These are phyloP conservation scores for Lepidocyrtinus sp. DNA, from an alignment of 2,888 invertebrate genomes.

Conservation along the genomic window DNA sequence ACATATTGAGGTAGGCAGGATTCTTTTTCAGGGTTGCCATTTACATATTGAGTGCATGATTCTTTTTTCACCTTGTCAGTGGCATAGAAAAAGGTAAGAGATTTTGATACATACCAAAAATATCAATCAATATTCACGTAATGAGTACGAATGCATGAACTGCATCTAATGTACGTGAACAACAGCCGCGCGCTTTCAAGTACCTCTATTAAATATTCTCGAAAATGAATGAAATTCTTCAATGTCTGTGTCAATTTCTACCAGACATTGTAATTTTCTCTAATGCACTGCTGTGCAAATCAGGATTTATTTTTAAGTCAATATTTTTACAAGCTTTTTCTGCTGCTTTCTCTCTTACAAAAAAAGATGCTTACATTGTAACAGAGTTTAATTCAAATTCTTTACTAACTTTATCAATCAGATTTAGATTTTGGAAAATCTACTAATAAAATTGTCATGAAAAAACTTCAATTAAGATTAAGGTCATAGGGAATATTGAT, in stretches of 20 bases:
- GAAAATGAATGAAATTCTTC: constrained; percentile 50
- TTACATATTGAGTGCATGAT: not conserved
- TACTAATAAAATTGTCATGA: too few relatives aligned
- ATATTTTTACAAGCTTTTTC: too few relatives aligned
- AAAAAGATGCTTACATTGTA: too few relatives aligned
- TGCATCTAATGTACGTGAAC: not conserved
- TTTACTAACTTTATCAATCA: too few relatives aligned
- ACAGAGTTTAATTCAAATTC: too few relatives aligned
- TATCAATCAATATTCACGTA: constrained; percentile 17
- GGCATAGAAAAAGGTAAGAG: not conserved
- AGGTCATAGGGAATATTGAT: too few relatives aligned
- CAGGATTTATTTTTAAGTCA: too few relatives aligned
- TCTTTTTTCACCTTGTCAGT: not conserved
- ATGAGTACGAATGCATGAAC: not conserved
- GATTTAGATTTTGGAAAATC: too few relatives aligned
- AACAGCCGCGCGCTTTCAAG: not conserved
- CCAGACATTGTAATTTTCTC: not conserved
- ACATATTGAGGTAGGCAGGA: not conserved
- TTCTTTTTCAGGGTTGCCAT: not conserved
- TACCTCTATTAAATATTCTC: not conserved
- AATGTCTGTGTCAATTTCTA: constrained; percentile 28
- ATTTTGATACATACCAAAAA: not conserved
- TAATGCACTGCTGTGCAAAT: not conserved
- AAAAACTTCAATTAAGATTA: too few relatives aligned
- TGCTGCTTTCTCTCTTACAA: too few relatives aligned